phyloP scores from a whole-genome alignment of 2,888 invertebrate species.

The Agonopterix arenella region DNA sequence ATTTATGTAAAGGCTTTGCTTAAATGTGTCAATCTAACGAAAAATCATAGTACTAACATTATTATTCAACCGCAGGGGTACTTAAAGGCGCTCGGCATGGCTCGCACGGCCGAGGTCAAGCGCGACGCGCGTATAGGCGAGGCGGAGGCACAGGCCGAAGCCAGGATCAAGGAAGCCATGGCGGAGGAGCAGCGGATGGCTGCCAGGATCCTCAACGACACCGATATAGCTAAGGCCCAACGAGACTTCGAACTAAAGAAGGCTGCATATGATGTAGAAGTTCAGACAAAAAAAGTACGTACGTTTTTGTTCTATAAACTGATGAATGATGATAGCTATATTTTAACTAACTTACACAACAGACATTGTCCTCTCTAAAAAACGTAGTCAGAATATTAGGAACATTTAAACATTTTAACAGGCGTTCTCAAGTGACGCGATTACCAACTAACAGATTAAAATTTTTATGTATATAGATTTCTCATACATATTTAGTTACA shows the following conservation, averaged over 20 bases:
- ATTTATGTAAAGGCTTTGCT: too few species aligned
- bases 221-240: slow-evolving; percentile 97
- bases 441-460: too few species aligned
- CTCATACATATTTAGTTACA: too few species aligned
- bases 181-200: slow-evolving; percentile 98
- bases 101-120: slow-evolving; percentile 95
- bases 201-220: slow-evolving; percentile 94
- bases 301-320: not conserved
- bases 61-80: slow-evolving; percentile 81
- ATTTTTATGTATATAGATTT: too few species aligned
- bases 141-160: slow-evolving; percentile 95
- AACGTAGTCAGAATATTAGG: too few species aligned
- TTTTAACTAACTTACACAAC: not conserved
- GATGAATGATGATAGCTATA: not conserved
- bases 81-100: slow-evolving; percentile 95
- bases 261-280: slow-evolving; percentile 97
- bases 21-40: too few species aligned
- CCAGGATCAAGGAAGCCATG: slow-evolving; percentile 94
- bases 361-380: not conserved
- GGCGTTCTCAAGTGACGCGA: too few species aligned
- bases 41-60: too few species aligned
- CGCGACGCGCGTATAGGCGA: slow-evolving; percentile 98
- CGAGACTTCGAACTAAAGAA: slow-evolving; percentile 98
- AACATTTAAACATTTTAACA: too few species aligned
- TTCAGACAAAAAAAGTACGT: slow-evolving; percentile 90